A percentile compares a stretch with the other conserved stretches of the same genome.
Conservation (phyloP, 2,888 invertebrate species). For the Cheiracanthium punctorium region DNA sequence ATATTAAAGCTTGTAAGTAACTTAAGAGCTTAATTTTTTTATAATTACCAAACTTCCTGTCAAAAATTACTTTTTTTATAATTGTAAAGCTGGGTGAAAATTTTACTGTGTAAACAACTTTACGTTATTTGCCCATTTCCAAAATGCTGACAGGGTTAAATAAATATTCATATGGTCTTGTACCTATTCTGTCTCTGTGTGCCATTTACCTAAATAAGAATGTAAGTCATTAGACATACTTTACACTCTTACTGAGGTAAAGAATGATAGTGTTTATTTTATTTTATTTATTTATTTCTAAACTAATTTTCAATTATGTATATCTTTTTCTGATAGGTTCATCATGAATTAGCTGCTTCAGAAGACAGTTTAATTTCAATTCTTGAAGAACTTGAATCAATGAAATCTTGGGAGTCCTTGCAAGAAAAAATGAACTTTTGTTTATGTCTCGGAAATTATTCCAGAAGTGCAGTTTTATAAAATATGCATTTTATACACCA, state of each 20-base stretch:
- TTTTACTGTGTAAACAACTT: too few species aligned
- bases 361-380: conserved; percentile 71
- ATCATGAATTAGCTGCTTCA: conserved; percentile 74
- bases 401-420: conserved; percentile 65
- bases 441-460: conserved; percentile 75
- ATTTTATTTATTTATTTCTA: background rate
- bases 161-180: too few species aligned
- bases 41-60: background rate
- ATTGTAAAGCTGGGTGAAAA: too few species aligned
- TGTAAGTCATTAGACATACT: background rate
- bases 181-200: too few species aligned
- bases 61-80: background rate
- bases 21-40: too few species aligned
- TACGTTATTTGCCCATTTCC: too few species aligned
- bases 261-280: background rate
- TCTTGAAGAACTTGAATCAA: conserved; percentile 61
- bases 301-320: background rate
- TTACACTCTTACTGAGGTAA: background rate
- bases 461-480: conserved; percentile 75
- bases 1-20: too few species aligned
- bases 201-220: too few species aligned
- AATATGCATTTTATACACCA: background rate
- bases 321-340: conserved; percentile 68
- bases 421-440: conserved; percentile 72
- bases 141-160: too few species aligned